Conservation (phyloP, 37 sponge, comb jelly and placozoan species). For the Halichondria panicea region DNA sequence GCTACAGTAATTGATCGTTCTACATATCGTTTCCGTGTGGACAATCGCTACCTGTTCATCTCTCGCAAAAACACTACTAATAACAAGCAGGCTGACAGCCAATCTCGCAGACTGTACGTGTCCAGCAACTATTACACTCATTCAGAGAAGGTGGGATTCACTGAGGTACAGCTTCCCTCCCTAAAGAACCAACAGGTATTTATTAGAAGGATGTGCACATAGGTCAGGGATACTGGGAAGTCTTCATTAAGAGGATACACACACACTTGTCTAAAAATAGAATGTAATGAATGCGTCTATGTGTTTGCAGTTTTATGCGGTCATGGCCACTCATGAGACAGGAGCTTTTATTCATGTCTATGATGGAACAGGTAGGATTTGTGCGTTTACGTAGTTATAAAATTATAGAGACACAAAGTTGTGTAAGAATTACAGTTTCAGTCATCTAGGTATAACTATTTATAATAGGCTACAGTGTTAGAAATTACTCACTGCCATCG, state of each 20-base stretch:
- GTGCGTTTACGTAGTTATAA: neutral
- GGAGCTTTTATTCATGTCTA: slow-evolving; percentile 77
- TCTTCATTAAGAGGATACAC: no score
- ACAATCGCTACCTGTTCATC: slow-evolving; percentile 55
- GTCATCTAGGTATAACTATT: no score
- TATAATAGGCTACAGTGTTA: no score
- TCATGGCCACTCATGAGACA: slow-evolving; percentile 70
- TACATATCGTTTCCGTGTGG: slow-evolving; percentile 55
- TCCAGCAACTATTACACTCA: slow-evolving; percentile 15
- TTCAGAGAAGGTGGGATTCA: slow-evolving; percentile 1
- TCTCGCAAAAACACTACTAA: slow-evolving; percentile 52
- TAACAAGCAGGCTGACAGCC: slow-evolving; percentile 2
- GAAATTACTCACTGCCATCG: no score
- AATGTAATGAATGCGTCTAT: no score
- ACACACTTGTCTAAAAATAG: no score
- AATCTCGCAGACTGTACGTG: slow-evolving; percentile 59
- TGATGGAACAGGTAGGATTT: slow-evolving; percentile 5
- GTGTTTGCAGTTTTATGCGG: slow-evolving; percentile 25
- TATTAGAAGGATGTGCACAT: no score
- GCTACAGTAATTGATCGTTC: slow-evolving; percentile 38
- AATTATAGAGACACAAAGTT: neutral
- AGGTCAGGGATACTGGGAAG: no score
- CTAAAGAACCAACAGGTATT: slow-evolving; percentile 43
- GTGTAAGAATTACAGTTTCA: no score
- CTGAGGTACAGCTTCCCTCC: slow-evolving; percentile 67